Conservation (phyloP, 2,888 invertebrate genomes). For the Orthosia gothica region DNA sequence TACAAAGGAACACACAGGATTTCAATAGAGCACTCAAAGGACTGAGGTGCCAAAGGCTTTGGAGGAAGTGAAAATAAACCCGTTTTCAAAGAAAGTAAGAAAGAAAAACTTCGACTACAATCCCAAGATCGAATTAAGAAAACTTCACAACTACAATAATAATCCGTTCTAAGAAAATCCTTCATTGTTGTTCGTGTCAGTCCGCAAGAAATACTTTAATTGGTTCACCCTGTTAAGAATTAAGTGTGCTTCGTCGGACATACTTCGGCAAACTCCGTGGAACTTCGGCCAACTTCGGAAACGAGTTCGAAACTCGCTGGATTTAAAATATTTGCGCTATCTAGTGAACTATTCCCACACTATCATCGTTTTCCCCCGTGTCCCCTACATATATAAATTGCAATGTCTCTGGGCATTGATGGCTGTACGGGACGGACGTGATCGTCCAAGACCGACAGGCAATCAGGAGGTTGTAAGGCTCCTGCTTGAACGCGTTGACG, state of each 20-base stretch:
- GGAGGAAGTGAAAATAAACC: conserved; percentile 8
- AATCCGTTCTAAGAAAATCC: conserved; percentile 35
- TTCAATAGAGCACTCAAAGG: conserved; percentile 42
- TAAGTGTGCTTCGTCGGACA: conserved; percentile 62
- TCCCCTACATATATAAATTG: conserved; percentile 47
- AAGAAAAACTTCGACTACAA: not conserved
- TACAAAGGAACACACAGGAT: conserved; percentile 42
- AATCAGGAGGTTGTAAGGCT: too few relatives aligned
- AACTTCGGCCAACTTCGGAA: conserved; percentile 65
- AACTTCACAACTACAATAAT: conserved; percentile 27
- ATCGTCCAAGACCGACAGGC: too few relatives aligned
- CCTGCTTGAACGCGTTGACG: too few relatives aligned
- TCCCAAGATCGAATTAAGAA: not conserved
- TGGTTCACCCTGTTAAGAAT: conserved; percentile 71
- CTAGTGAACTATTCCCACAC: conserved; percentile 62
- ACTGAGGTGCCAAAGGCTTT: conserved; percentile 19
- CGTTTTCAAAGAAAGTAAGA: conserved; percentile 20
- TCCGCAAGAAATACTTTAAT: conserved; percentile 69
- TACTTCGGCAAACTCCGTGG: conserved; percentile 62
- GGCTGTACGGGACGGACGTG: too few relatives aligned
- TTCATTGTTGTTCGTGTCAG: conserved; percentile 48
- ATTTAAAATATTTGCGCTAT: conserved; percentile 71
- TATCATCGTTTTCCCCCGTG: conserved; percentile 50
- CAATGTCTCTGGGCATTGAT: conserved; percentile 39
- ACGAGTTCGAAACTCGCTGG: conserved; percentile 67